Base-by-base conservation (phyloP, 1,140 invertebrate genomes). In the Diachasmimorpha longicaudata region DNA sequence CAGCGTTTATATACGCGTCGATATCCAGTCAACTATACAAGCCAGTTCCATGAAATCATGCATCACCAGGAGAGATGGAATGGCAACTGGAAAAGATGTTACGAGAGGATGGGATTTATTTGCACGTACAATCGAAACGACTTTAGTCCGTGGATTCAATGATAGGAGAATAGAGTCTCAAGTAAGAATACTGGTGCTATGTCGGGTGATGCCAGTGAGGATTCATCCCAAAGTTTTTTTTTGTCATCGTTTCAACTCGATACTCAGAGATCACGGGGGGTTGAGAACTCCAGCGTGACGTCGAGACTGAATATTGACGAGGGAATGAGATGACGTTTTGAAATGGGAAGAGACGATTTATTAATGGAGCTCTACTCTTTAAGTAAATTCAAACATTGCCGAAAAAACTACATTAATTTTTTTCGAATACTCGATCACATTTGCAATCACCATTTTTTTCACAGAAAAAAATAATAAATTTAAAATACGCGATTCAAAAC, bases 41-140 rank as follows among this genome's bases (percentile, higher is more conserved):
- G 74, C 75, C 82, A 81, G 80, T 87, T 87, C 85, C 83, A 85
- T 86, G 85, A 87, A 87, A 87, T 86, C 85, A 85, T 86, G 85
- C 86, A 86, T 86, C 83, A 85, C 81, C 79, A 55, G 80, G 78
- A 74, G 80, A 77, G 74, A 77, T 36, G 31, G 31, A 31, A 31
- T 31, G 75, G 68, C 80, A 79, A 77, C 79, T 83, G 79, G 78
- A 78, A 58, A 72, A 67, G 58, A 73, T 72, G 78, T 77, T 77
- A 79, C 70, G 74, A 78, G 75, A 79, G 76, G 78, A 78, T 79
- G 80, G 81, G 84, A 86, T 87, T 86, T 86, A 86, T 86, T 83
- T 84, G 79, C 79, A 76, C 83, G 83, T 80, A 78, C 79, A 77
- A 80, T 78, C 72, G 68, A 74, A 69, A 77, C 77, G 75, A 75